Evolutionary conservation across 2,888 invertebrate species (phyloP), one percentile per base, ranked within the genome.

Genomic region (Periphyllus acericola): DNA sequence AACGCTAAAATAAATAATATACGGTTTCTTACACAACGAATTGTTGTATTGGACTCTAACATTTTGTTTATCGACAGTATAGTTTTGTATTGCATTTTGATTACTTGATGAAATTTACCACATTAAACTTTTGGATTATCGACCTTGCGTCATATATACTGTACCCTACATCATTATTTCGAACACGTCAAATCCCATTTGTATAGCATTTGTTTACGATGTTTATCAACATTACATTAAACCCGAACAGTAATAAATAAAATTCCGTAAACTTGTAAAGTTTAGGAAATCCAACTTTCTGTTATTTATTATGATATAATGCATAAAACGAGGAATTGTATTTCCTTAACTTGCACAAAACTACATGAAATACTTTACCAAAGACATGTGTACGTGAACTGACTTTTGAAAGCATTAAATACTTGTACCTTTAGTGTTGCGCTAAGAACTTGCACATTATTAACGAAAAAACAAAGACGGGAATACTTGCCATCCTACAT

Each of bases 341-440:
- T 68, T 66, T 68, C n/a, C 40, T 66, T 40, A 72, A 72, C 52
- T 83, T 32, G 21, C 32, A 60, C 9, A 2, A 8, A 46, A 66
- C 21, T 32, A 25, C 46, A 68, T 40, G 32, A 2, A 84, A 76
- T 66, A 84, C 74, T 52, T 83, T n/a, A 72, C 25, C 46, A 9
- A 84, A 25, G 17, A 76, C 66, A 84, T 66, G 29, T 25, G 52
- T 78, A 78, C 46, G 68, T 85, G 46, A 68, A 78, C 68, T n/a
- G 52, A 78, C 46, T 75, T 46, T 78, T n/a, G 78, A 85, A 52
- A 52, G 19, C 52, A 46, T 40, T 66, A 14, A 75, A 75, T 19
- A 29, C 36, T 8, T 60, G 9, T 9, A 29, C 36, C 3, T 74
- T 9, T 60, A 3, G 74, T 21, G 11, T 36, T 36, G 60, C 21